Evolutionary conservation across 2,113 vertebrate species (phyloP), one percentile per base, ranked within the genome.

Genomic region (Petaurus breviceps): DNA sequence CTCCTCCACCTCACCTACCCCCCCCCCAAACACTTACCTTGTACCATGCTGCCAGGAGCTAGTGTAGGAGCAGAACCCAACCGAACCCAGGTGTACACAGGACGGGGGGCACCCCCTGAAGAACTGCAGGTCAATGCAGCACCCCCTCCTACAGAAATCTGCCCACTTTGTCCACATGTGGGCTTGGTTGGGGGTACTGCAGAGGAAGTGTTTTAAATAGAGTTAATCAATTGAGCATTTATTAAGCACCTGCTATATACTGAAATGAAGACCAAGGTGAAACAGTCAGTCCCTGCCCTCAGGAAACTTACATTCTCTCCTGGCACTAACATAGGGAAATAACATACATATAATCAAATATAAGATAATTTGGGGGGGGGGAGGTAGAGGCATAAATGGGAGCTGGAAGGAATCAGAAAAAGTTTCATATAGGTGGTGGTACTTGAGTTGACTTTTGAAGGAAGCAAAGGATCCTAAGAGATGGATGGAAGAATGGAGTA

Each of bases 181-280:
- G 98, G 98, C 0, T 37, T 90, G 1, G 98, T 98, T 37, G 99
- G 99, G 9, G 99, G 98, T 90, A 98, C 99, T 99, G 98, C 46
- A 97, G 93, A 96, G 50, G 50, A 90, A 92, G 50, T 22, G 31
- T n/a, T 25, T 95, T 49, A 89, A 90, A 14, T 19, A 77, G 61
- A 77, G 16, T n/a, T n/a, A 77, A 77, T n/a, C 61, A 77, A n/a
- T n/a, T n/a, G 37, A 4, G 14, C 61, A n/a, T 77, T 77, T 77
- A 77, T 77, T 77, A n/a, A n/a, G 37, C 14, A n/a, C 31, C 14
- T n/a, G 61, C 61, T 77, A n/a, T n/a, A n/a, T 77, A 77, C 8
- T 37, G 37, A 77, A 16, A 77, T 14, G 19, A 77, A n/a, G 37
- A 77, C 61, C 47, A 49, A 49, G 47, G 47, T 49, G 47, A 49